Percentiles rank a stretch among this genome's conserved stretches.
Evolutionary conservation across 2,888 invertebrate species (phyloP).

Genomic region (Papilio elwesi): DNA sequence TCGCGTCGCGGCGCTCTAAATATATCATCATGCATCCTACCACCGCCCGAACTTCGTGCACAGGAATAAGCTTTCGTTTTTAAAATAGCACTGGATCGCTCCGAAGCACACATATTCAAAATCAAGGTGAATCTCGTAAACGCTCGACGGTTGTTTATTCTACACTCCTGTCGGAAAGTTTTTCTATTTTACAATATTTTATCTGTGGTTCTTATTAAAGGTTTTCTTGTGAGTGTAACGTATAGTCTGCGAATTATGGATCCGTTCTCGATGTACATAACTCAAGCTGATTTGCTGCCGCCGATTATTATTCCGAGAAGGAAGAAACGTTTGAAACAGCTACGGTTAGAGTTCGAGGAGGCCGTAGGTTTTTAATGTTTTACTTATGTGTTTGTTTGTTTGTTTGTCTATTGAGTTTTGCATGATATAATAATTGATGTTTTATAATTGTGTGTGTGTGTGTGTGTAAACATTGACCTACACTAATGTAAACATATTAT

Average conservation of each 20-base stretch:
- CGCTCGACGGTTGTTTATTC: constrained; percentile 66
- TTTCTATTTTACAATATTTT: constrained; percentile 25
- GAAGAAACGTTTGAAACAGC: constrained; percentile 76
- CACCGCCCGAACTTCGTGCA: constrained; percentile 78
- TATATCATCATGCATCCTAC: constrained; percentile 64
- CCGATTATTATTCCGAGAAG: constrained; percentile 74
- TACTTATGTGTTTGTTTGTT: constrained; percentile 41
- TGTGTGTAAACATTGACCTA: constrained; percentile 34
- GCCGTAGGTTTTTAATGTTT: constrained; percentile 50
- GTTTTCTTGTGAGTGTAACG: constrained; percentile 8
- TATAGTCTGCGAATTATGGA: constrained; percentile 59
- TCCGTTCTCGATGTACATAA: constrained; percentile 78
- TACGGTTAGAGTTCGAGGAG: constrained; percentile 70
- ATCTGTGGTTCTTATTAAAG: constrained; percentile 26
- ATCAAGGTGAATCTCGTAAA: constrained; percentile 75
- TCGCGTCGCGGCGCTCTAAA: constrained; percentile 53
- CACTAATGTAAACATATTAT: constrained; percentile 33
- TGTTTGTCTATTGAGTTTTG: constrained; percentile 31
- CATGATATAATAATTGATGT: constrained; percentile 27
- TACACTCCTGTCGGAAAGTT: constrained; percentile 49
- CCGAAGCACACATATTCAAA: constrained; percentile 78
- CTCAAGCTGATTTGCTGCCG: constrained; percentile 71
- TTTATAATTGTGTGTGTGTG: constrained; percentile 20
- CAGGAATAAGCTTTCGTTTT: constrained; percentile 73
- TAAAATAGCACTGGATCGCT: constrained; percentile 77